A percentile compares a stretch with the other conserved stretches of the same genome.
These are phyloP conservation scores for Drosophila neotestacea DNA, from an alignment of 2,888 invertebrate genomes.

Conservation along the genomic window DNA sequence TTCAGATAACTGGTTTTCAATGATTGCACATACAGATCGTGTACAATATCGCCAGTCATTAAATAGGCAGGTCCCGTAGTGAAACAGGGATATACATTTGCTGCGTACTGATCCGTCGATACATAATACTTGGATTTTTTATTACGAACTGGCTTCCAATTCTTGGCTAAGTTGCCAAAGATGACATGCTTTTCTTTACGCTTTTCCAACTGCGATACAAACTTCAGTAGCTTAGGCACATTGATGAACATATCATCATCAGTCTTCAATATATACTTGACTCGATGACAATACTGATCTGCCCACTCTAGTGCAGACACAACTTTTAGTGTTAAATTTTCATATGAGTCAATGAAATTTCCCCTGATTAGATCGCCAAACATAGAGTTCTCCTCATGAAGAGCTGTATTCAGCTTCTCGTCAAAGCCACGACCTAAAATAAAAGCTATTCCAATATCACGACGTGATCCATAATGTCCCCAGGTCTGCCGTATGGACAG, in stretches of 20 bases:
- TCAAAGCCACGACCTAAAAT: conserved; percentile 87
- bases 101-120: conserved; percentile 90
- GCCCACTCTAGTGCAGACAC: conserved; percentile 93
- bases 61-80: conserved; percentile 97
- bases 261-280: conserved; percentile 92
- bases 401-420: conserved; percentile 84
- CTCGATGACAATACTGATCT: conserved; percentile 90
- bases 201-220: conserved; percentile 86
- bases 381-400: conserved; percentile 89
- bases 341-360: conserved; percentile 91
- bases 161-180: conserved; percentile 92
- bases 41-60: conserved; percentile 90
- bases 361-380: conserved; percentile 92
- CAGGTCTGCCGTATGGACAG: conserved; percentile 92
- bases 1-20: conserved; percentile 89
- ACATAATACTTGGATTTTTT: conserved; percentile 95
- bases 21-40: conserved; percentile 89
- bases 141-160: conserved; percentile 94
- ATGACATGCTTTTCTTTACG: conserved; percentile 89
- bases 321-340: conserved; percentile 93
- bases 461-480: conserved; percentile 90
- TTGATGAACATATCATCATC: conserved; percentile 97
- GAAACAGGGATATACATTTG: conserved; percentile 93
- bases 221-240: conserved; percentile 89
- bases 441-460: conserved; percentile 86